Evolutionary conservation across 2,888 invertebrate genomes (phyloP).

Genomic region (Timema cristinae): DNA sequence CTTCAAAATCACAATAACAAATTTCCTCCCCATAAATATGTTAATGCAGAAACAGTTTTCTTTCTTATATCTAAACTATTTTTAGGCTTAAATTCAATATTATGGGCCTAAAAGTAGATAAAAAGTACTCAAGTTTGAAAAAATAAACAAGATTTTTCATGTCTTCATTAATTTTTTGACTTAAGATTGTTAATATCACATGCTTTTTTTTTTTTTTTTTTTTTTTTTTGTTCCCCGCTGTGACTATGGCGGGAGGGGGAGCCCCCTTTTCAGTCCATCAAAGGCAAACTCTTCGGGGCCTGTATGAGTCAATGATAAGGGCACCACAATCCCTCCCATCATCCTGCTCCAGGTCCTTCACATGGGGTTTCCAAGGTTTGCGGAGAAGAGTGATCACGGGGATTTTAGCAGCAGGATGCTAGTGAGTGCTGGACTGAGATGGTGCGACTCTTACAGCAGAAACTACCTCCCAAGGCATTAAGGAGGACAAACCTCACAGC

Average conservation of each 20-base stretch:
- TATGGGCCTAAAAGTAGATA: too few relatives aligned
- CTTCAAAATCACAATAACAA: too few relatives aligned
- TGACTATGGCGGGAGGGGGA: conserved; percentile 13
- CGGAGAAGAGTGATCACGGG: conserved; percentile 72
- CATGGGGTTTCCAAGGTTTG: conserved; percentile 86
- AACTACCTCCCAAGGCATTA: conserved; percentile 56
- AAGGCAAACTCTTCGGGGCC: conserved; percentile 70
- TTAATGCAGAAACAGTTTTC: too few relatives aligned
- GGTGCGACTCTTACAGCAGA: conserved; percentile 84
- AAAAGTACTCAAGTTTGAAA: too few relatives aligned
- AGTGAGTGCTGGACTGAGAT: conserved; percentile 98
- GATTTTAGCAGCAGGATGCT: conserved; percentile 63
- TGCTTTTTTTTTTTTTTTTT: too few relatives aligned
- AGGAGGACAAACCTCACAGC: conserved; percentile 31
- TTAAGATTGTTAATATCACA: too few relatives aligned
- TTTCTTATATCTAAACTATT: too few relatives aligned
- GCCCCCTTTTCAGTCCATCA: conserved; percentile 64
- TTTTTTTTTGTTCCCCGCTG: neutral
- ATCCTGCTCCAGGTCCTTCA: conserved; percentile 72
- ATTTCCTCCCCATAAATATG: too few relatives aligned
- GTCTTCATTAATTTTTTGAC: too few relatives aligned
- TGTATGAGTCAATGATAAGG: conserved; percentile 73
- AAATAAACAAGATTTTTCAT: too few relatives aligned
- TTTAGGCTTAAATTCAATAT: too few relatives aligned
- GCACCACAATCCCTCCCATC: conserved; percentile 67